A percentile compares a stretch with the other conserved stretches of the same genome.
Evolutionary conservation across 2,113 vertebrate genomes (phyloP).

Genomic region (Pterocles burchelli): DNA sequence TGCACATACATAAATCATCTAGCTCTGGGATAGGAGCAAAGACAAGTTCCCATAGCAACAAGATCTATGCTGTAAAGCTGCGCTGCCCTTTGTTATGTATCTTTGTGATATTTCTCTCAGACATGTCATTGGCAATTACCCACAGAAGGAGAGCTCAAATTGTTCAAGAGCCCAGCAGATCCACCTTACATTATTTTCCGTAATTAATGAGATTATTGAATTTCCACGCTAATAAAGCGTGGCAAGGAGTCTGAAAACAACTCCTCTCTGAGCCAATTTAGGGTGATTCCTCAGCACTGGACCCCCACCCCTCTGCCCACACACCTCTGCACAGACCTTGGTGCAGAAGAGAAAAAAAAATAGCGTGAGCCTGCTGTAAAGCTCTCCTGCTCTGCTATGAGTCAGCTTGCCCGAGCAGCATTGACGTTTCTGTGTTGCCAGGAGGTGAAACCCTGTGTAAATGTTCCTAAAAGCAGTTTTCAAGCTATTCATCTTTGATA

Average conservation of each 20-base stretch:
- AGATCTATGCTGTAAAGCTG: slow-evolving; percentile 75
- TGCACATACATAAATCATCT: slow-evolving; percentile 77
- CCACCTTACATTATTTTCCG: slow-evolving; percentile 74
- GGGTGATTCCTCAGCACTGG: slow-evolving; percentile 26
- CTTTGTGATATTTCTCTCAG: slow-evolving; percentile 77
- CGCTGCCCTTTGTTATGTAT: slow-evolving; percentile 76
- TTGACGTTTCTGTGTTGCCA: slow-evolving; percentile 67
- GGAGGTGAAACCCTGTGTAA: slow-evolving; percentile 70
- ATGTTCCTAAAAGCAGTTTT: slow-evolving; percentile 75
- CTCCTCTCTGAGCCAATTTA: slow-evolving; percentile 37
- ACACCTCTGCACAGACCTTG: slow-evolving; percentile 45
- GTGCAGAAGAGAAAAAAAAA: neutral
- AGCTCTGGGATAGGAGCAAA: slow-evolving; percentile 67
- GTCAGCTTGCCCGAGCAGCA: slow-evolving; percentile 42
- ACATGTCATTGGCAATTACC: slow-evolving; percentile 78
- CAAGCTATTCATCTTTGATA: slow-evolving; percentile 76
- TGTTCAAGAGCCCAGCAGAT: slow-evolving; percentile 66
- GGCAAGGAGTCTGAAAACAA: slow-evolving; percentile 68
- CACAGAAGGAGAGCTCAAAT: slow-evolving; percentile 74
- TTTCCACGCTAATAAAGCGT: slow-evolving; percentile 69
- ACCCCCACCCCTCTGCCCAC: neutral
- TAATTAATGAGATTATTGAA: slow-evolving; percentile 78
- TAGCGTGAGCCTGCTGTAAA: neutral
- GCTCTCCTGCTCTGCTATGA: slow-evolving; percentile 49
- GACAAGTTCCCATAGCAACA: slow-evolving; percentile 78